phyloP scores from a whole-genome alignment of 2,888 invertebrate genomes.

The Balanococcus diminutus region DNA sequence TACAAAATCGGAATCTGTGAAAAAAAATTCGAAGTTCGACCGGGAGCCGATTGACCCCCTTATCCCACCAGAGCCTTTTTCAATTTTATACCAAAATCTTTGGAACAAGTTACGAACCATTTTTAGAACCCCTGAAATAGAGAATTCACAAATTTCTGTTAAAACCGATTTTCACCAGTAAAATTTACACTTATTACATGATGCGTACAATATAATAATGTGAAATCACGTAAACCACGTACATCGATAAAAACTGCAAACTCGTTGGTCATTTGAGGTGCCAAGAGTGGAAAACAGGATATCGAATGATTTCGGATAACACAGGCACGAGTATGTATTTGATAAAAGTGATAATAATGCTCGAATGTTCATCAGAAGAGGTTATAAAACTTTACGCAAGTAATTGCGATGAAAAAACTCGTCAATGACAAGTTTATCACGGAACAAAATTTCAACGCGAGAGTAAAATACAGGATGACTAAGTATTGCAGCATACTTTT shows the following conservation, averaged over 20 bases:
- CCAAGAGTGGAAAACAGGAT: background rate
- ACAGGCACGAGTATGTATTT: background rate
- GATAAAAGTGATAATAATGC: background rate
- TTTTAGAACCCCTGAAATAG: too few relatives aligned
- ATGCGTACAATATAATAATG: background rate
- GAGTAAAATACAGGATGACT: background rate
- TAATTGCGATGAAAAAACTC: background rate
- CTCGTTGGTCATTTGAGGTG: background rate
- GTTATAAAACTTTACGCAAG: background rate
- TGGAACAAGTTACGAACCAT: too few relatives aligned
- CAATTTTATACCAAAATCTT: too few relatives aligned
- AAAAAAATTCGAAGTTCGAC: too few relatives aligned
- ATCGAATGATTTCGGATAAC: background rate
- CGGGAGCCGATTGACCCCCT: too few relatives aligned
- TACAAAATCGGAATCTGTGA: too few relatives aligned
- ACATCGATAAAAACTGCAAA: background rate
- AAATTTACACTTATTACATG: too few relatives aligned
- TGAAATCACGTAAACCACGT: background rate
- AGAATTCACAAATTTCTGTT: too few relatives aligned
- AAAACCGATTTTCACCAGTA: too few relatives aligned
- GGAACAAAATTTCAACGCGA: background rate
- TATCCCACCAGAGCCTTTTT: too few relatives aligned
- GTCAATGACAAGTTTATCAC: conserved; percentile 27
- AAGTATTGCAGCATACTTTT: too few relatives aligned
- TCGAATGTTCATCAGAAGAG: background rate